Percentiles rank a stretch among this genome's conserved stretches.
These are phyloP conservation scores for Oncopeltus fasciatus DNA, from an alignment of 1,140 invertebrate genomes.

Conservation along the genomic window DNA sequence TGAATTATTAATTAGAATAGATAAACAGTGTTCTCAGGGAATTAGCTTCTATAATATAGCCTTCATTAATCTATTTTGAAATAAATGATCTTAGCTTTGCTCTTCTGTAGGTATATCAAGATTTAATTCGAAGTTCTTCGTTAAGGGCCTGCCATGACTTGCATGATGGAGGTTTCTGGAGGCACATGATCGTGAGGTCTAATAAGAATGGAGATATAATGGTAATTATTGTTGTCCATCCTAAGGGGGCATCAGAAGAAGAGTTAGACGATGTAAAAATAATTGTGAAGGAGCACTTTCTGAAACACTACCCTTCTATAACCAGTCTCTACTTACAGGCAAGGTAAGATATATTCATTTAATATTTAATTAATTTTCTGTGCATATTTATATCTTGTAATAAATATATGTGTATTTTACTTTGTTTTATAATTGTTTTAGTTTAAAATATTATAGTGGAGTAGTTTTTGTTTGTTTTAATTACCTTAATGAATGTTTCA, in stretches of 20 bases:
- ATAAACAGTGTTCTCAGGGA: no score
- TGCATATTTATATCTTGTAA: no score
- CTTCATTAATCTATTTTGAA: no score
- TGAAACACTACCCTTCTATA: conserved; percentile 6
- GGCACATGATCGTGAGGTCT: conserved; percentile 34
- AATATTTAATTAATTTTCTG: no score
- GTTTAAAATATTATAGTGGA: no score
- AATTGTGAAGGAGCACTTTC: conserved; percentile 27
- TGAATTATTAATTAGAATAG: no score
- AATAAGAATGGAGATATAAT: conserved; percentile 31
- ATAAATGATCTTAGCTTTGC: neutral
- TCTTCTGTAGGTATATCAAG: conserved; percentile 33
- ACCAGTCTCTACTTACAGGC: conserved; percentile 29
- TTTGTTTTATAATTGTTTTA: no score
- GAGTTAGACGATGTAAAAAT: conserved; percentile 28
- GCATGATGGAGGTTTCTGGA: conserved; percentile 36
- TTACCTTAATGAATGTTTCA: no score
- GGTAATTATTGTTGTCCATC: conserved; percentile 34
- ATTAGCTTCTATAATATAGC: no score
- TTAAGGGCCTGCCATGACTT: conserved; percentile 32
- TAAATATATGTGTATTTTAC: no score
- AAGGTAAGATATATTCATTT: conserved; percentile 28
- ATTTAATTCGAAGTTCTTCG: conserved; percentile 30
- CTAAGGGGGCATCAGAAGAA: conserved; percentile 30
- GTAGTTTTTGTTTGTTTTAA: no score